Evolutionary conservation across 2,797 vertebrate species (phyloP).

Genomic region (Argyrosomus regius): DNA sequence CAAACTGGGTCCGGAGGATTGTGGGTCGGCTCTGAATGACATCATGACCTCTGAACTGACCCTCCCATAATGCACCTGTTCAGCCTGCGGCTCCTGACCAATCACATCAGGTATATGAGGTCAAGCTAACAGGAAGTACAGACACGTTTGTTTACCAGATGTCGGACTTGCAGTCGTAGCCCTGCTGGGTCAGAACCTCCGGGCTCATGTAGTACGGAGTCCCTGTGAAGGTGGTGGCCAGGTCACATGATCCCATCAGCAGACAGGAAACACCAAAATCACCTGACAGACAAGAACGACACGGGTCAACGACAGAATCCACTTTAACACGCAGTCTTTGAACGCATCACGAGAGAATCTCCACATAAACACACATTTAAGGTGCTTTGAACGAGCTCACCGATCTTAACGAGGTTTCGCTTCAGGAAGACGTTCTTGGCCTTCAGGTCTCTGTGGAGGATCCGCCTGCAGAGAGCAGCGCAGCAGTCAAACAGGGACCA

Average conservation of each 20-base stretch:
- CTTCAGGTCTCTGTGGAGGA: slow-evolving; percentile 93
- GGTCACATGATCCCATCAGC: slow-evolving; percentile 90
- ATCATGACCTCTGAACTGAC: not conserved
- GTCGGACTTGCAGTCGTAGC: slow-evolving; percentile 91
- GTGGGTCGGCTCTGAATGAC: too few species aligned
- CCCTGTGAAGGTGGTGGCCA: slow-evolving; percentile 91
- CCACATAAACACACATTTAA: not conserved
- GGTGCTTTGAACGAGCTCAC: slow-evolving; percentile 75
- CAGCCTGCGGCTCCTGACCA: slow-evolving; percentile 29
- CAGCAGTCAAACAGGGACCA: not conserved
- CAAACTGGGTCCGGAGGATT: too few species aligned
- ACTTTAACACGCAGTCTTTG: not conserved
- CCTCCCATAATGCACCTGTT: slow-evolving; percentile 18
- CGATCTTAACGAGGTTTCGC: slow-evolving; percentile 91
- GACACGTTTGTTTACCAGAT: slow-evolving; percentile 83
- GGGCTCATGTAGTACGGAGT: slow-evolving; percentile 93
- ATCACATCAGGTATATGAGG: not conserved
- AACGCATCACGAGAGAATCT: slow-evolving; percentile 12
- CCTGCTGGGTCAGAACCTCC: slow-evolving; percentile 89
- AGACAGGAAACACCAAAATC: slow-evolving; percentile 92
- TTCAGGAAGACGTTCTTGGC: slow-evolving; percentile 93
- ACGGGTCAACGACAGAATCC: not conserved
- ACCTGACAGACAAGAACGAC: slow-evolving; percentile 75
- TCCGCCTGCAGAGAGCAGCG: slow-evolving; percentile 78
- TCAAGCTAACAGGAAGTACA: too few species aligned